These are phyloP conservation scores for Cyanocitta stelleri DNA, from an alignment of 2,113 vertebrate species.

Conservation along the genomic window DNA sequence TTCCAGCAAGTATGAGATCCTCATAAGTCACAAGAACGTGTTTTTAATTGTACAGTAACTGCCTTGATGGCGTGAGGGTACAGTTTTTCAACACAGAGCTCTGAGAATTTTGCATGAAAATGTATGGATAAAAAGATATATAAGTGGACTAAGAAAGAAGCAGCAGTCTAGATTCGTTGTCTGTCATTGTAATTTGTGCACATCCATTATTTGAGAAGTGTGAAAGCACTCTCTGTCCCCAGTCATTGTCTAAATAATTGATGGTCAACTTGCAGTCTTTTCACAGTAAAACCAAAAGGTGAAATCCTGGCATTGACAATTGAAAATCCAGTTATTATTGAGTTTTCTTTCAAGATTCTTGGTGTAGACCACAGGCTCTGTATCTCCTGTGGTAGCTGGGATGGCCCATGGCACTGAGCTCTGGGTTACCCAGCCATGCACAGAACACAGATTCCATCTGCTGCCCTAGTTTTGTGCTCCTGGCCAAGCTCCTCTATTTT, in stretches of 20 bases:
- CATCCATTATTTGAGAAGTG: neutral
- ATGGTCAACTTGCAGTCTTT: neutral
- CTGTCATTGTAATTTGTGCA: neutral
- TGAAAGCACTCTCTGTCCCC: neutral
- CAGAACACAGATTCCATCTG: neutral
- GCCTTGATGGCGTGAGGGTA: neutral
- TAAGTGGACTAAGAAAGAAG: neutral
- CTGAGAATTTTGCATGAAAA: neutral
- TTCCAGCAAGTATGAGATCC: neutral
- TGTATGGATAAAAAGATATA: neutral
- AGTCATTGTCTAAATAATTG: neutral
- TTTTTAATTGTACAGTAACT: neutral
- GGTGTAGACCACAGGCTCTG: neutral
- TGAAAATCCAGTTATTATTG: neutral
- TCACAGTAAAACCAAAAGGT: neutral
- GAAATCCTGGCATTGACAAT: neutral
- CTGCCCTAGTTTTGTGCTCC: neutral
- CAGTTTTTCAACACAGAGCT: neutral
- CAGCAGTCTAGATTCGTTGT: neutral
- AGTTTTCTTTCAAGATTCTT: neutral
- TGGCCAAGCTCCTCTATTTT: neutral
- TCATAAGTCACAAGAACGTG: neutral
- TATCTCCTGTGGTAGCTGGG: fast-evolving
- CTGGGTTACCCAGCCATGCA: neutral
- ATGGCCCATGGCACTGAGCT: neutral